Evolutionary conservation across 1,140 invertebrate genomes (phyloP), one percentile per base, ranked within the genome.

Genomic region (Dinoponera quadriceps): DNA sequence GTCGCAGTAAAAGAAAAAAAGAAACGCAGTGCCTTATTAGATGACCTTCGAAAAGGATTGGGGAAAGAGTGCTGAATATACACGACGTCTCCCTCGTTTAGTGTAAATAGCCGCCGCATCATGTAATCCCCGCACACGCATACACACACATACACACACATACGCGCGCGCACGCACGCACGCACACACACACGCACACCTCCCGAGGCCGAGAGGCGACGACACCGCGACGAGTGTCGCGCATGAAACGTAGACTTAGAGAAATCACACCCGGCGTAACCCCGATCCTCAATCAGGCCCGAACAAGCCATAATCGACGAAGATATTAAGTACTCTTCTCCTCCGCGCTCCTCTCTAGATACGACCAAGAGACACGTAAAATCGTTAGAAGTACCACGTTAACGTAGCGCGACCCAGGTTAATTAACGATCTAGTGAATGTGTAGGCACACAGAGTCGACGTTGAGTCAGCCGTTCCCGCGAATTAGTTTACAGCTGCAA

Each of bases 21-120:
- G 33, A 33, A 44, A 88, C 84, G 65, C 75, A 89, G 91, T 92
- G 91, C 91, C 91, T 92, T 92, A 92, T 90, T 91, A 91, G 89
- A 88, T 80, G 77, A 84, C 69, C 83, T 90, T 85, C 66, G 77
- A 83, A 85, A 44, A 85, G 84, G 72, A 60, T 85, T 54, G 81
- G 55, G 55, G 48, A 86, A 89, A 85, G 85, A 91, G 87, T 84
- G 80, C 82, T 89, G 63, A 90, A 89, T 91, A 82, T 73, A 77
- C 51, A 65, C 54, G 68, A 75, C 69, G 13, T 65, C 74, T 77
- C 7, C 57, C 38, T 44, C 38, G 38, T 44, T 75, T 87, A 81
- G 81, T 87, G 81, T 86, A 86, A 87, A 87, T 87, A 87, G 44
- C 3, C 16, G 16, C n/a, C 63, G 18, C 13, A 27, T 69, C 13